Evolutionary conservation across 2,888 invertebrate genomes (phyloP).

Genomic region (Agonopterix alstromeriana): DNA sequence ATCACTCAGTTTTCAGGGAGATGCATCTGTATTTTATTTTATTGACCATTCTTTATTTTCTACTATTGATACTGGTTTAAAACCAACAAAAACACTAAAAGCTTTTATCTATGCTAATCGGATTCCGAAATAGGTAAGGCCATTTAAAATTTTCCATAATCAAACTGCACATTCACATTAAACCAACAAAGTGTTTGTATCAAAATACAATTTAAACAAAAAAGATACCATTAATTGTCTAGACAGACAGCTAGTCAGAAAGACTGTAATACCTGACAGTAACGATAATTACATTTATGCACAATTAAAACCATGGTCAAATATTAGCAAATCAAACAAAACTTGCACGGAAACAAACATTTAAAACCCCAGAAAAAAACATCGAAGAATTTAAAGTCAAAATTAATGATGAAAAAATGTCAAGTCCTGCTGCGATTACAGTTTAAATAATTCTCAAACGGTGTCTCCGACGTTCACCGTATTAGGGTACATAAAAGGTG

Average conservation of each 20-base stretch:
- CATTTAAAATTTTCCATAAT: too few relatives aligned
- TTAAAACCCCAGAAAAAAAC: not conserved
- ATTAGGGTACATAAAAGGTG: slow-evolving; percentile 58
- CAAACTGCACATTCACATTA: too few relatives aligned
- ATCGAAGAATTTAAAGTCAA: not conserved
- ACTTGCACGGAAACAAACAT: too few relatives aligned
- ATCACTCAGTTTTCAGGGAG: slow-evolving; percentile 43
- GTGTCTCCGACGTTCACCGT: slow-evolving; percentile 26
- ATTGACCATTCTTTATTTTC: slow-evolving; percentile 30
- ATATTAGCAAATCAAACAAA: too few relatives aligned
- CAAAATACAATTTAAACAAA: too few relatives aligned
- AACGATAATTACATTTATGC: not conserved
- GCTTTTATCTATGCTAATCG: slow-evolving; percentile 12
- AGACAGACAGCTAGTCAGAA: too few relatives aligned
- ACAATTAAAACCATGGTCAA: too few relatives aligned
- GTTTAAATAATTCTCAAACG: slow-evolving; percentile 18
- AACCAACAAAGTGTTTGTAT: too few relatives aligned
- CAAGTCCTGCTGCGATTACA: slow-evolving; percentile 15
- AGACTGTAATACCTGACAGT: not conserved
- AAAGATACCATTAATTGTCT: too few relatives aligned
- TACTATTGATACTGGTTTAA: slow-evolving; percentile 29
- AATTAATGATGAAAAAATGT: slow-evolving; percentile 12
- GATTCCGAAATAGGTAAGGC: not conserved
- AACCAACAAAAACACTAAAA: slow-evolving; percentile 24
- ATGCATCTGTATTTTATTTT: slow-evolving; percentile 43